Base-by-base conservation (phyloP, 2,888 invertebrate genomes). In the Epirrita christyi region DNA sequence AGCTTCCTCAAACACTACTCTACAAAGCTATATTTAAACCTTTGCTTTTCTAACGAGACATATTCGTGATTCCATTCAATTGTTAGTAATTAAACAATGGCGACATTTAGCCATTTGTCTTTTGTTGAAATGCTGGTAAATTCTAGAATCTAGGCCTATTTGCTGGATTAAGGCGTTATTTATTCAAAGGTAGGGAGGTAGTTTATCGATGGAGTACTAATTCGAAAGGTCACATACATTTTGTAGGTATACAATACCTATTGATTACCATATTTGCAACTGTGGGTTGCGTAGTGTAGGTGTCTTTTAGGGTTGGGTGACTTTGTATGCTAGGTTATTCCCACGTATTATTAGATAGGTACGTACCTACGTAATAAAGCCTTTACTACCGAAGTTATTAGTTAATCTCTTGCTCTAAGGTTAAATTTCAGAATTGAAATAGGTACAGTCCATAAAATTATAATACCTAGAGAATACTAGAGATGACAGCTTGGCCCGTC, bases 51-150 rank as follows among this genome's bases (percentile, higher is more conserved):
- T 37, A 41, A 29, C 42, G 8, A 28, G 53, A 45, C 59, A 48
- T 27, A 49, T 40, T 74, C 73, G 67, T 73, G 72, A 70, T 70
- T 63, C 36, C 52, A 61, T 62, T 66, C 59, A 49, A 61, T 60
- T 61, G 54, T 21, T 21, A 21, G 21, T 64, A 65, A 64, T 69
- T 71, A 70, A 69, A 75, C 67, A 66, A 69, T 65, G 57, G 64
- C 64, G 67, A 68, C 66, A 69, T 69, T 67, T 64, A 37, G 59
- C 54, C 49, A 64, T 70, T 66, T 64, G 63, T 66, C 62, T 60
- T 34, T 54, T 40, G 36, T 11, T 41, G 52, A 54, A 57, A 41
- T 42, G 41, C 14, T 38, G 42, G 59, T 50, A 44, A 60, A 59
- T 58, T 58, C 60, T 60, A 40, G 61, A 52, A 61, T 61, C 59